Base-by-base conservation (phyloP, 2,797 vertebrate genomes). In the Lacerta agilis region DNA sequence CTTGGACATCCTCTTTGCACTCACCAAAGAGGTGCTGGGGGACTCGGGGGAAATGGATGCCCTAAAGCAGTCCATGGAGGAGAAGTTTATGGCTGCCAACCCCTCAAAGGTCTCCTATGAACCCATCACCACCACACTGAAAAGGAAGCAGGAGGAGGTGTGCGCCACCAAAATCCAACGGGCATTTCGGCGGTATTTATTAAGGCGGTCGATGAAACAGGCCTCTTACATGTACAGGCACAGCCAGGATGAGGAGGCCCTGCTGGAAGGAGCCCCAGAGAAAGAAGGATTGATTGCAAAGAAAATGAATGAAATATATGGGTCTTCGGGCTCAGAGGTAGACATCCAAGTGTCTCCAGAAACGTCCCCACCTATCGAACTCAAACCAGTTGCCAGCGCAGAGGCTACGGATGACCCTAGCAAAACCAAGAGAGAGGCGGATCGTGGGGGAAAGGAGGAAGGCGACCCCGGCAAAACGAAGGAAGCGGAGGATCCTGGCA, bases 21-120 rank as follows among this genome's bases (percentile, higher is more conserved):
- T 99, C 90, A 99, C 98, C 3, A 98, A 98, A 93, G 97, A 98
- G 94, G 98, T 99, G 1, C 88, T 99, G 92, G 98, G 98, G 1
- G 98, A 99, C 95, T 99, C 98, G 0, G 97, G 98, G 71, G 99
- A 99, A 92, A 99, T 99, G 98, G 97, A 97, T 2, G 97, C 98
- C n/a, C 97, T 99, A 95, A 98, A 98, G 87, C 95, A 96, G 86
- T 99, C 98, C 95, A 99, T 99, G 91, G 97, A 99, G 95, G 97
- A 98, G 83, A 99, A 98, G 90, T 99, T 99, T 94, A 97, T 98
- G 95, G 97, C 98, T 0, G 98, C 96, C 94, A 99, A 99, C 92
- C 98, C 99, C 67, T 98, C 98, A 0, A 97, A 98, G 61, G 98
- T 98, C 67, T 99, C 98, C 72, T 99, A 98, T 0, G 98, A 98